Evolutionary conservation across 2,797 vertebrate species (phyloP).

Genomic region (Spondyliosoma cantharus): DNA sequence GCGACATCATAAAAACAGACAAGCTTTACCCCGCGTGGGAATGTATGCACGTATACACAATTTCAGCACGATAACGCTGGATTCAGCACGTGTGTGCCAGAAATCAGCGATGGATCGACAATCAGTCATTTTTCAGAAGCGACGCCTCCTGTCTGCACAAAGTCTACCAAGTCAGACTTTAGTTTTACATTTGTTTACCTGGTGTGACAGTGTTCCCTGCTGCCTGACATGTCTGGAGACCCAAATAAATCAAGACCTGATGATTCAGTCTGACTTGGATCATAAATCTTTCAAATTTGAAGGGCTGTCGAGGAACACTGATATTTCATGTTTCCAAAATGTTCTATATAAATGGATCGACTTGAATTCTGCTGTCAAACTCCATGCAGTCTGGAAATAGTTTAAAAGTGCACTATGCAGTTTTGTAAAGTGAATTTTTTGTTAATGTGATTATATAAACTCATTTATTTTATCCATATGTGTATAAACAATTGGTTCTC

Average conservation of each 20-base stretch:
- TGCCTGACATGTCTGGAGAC: background rate
- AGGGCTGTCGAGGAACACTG: background rate
- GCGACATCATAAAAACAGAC: constrained; percentile 22
- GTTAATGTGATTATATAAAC: too few relatives aligned
- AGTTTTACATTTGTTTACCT: background rate
- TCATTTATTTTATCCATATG: too few relatives aligned
- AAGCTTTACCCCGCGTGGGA: constrained; percentile 20
- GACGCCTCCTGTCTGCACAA: background rate
- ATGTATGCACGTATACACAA: background rate
- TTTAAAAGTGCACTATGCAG: too few relatives aligned
- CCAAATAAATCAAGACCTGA: background rate
- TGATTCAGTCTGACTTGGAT: background rate
- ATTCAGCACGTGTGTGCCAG: background rate
- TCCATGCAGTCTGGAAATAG: background rate
- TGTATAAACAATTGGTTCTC: too few relatives aligned
- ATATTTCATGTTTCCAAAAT: background rate
- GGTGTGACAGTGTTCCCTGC: background rate
- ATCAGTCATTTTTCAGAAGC: background rate
- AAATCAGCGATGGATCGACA: background rate
- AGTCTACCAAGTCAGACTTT: background rate
- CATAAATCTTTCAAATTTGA: background rate
- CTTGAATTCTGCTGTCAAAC: background rate
- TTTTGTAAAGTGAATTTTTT: too few relatives aligned
- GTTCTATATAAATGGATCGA: background rate
- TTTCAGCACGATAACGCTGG: background rate